Evolutionary conservation across 2,797 vertebrate species (phyloP), one percentile per base, ranked within the genome.

Genomic region (Pseudomugil tenellus): DNA sequence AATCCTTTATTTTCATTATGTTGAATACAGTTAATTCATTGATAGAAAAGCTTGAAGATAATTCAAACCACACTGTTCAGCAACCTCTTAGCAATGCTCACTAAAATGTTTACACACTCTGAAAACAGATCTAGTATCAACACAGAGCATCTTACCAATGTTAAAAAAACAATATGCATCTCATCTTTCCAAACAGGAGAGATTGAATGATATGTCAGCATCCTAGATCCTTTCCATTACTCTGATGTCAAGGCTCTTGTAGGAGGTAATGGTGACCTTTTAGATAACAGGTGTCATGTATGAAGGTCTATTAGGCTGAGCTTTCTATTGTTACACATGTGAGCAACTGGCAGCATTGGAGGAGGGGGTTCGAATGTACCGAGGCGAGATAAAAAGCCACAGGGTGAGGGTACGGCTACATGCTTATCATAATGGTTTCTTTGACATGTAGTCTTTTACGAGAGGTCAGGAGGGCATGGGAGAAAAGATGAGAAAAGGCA

Each of bases 351-450:
- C 55, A 46, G 49, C 0, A 29, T 26, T 7, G 37, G 53, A 56
- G 58, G 61, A 29, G 53, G 65, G 57, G 48, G 67, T 31, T 26
- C 39, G 69, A 51, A 65, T 72, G 64, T 51, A 69, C 76, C 72
- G 46, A 54, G 72, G 67, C 64, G 11, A 74, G 84, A 90, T 88
- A 76, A 87, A 37, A 88, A 83, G 74, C 54, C 46, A 10, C 35
- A 19, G 63, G 63, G 28, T 34, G 70, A 80, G 72, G 46, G 74
- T 67, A 49, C 1, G 66, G 63, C 56, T 54, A 77, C 68, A 53
- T n/a, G 72, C 76, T 88, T 84, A 85, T 87, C 81, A 84, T 88
- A 89, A 90, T 87, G 87, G 82, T 60, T 81, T 74, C 87, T 85
- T 84, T 87, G 80, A 89, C 76, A 55, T 76, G 78, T 67, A n/a